These are phyloP conservation scores for Heliornis fulica DNA, from an alignment of 2,113 vertebrate species.

Conservation along the genomic window DNA sequence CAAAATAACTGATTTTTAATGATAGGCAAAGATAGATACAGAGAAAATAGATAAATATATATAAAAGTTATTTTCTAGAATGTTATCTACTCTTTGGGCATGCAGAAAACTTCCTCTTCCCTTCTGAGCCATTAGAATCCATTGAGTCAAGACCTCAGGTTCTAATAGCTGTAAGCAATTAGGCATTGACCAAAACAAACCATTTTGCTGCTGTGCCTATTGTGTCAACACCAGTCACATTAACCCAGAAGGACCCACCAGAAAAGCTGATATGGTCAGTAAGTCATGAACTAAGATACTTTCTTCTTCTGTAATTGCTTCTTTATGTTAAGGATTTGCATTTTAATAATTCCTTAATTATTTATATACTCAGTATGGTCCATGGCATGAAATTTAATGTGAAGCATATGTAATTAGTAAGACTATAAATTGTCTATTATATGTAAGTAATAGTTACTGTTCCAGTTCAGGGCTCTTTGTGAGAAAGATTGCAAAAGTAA, in stretches of 20 bases:
- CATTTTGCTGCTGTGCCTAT: background rate
- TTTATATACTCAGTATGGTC: conserved; percentile 48
- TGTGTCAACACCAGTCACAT: background rate
- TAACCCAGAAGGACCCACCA: background rate
- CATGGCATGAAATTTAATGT: conserved; percentile 3
- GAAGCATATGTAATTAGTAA: conserved; percentile 22
- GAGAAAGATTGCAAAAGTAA: background rate
- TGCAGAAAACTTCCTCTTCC: background rate
- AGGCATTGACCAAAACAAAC: background rate
- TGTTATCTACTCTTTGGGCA: background rate
- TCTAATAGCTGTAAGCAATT: background rate
- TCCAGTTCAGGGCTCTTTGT: background rate
- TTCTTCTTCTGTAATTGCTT: background rate
- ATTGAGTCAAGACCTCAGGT: background rate
- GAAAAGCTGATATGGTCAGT: conserved; percentile 16
- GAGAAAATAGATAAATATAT: background rate
- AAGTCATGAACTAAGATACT: background rate
- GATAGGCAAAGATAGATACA: background rate
- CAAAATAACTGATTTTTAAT: background rate
- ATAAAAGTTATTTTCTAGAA: background rate
- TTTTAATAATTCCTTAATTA: conserved; percentile 51
- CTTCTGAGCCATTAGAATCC: background rate
- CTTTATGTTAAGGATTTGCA: conserved; percentile 35
- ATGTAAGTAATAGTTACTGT: background rate
- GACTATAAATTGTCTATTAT: background rate